phyloP scores from a whole-genome alignment of 1,140 invertebrate species.

The Rhyacophila brunnea region DNA sequence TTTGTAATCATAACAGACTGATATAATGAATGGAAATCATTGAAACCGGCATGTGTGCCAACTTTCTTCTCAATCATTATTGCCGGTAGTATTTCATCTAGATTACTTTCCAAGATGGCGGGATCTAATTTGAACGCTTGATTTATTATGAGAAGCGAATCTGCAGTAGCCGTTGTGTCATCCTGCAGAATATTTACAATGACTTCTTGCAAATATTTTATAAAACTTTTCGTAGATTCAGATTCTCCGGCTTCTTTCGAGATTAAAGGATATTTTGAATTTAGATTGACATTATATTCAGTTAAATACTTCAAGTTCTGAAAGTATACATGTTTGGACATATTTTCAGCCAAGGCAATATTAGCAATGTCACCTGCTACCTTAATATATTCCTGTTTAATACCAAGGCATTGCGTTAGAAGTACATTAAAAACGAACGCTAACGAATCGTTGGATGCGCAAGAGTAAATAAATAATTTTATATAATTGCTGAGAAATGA shows the following conservation, averaged over 20 bases:
- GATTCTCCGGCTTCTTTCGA: conserved; percentile 5
- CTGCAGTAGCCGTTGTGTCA: neutral
- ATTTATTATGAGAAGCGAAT: conserved; percentile 14
- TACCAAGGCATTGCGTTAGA: conserved; percentile 13
- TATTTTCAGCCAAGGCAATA: conserved; percentile 3
- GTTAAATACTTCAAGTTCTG: conserved; percentile 16
- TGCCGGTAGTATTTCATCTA: conserved; percentile 14
- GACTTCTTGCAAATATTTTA: conserved; percentile 18
- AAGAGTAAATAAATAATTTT: conserved; percentile 23
- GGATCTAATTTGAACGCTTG: conserved; percentile 23
- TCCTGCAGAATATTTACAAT: conserved; percentile 9
- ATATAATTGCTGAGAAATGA: conserved; percentile 15
- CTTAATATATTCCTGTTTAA: conserved; percentile 23
- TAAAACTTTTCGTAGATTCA: conserved; percentile 13
- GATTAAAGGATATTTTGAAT: conserved; percentile 9
- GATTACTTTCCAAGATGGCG: conserved; percentile 17
- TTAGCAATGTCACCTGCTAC: neutral
- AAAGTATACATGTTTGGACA: conserved; percentile 16
- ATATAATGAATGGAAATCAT: conserved; percentile 4
- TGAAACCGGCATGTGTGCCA: neutral
- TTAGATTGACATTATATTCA: conserved; percentile 27
- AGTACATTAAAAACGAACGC: conserved; percentile 21
- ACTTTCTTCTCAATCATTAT: conserved; percentile 25
- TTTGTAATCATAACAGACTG: conserved; percentile 10
- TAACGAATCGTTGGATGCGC: conserved; percentile 15